phyloP scores from a whole-genome alignment of 2,113 vertebrate species.

The Gavialis gangeticus region DNA sequence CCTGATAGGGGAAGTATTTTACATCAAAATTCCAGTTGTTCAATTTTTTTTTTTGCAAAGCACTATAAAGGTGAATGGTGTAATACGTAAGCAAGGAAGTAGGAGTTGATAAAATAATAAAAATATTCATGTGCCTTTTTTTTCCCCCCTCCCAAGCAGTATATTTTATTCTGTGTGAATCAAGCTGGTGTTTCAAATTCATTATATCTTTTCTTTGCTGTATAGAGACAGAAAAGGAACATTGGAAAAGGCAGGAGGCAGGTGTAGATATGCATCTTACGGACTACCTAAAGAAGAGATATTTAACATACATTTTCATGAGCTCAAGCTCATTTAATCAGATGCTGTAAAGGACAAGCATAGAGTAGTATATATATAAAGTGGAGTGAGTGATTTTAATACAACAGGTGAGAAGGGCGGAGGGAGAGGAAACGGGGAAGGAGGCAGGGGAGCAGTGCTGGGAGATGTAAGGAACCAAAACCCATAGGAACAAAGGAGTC shows the following conservation, averaged over 20 bases:
- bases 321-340: no score
- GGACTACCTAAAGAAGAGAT: no score
- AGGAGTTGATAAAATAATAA: not conserved
- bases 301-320: no score
- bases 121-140: not conserved
- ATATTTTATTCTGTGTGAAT: not conserved
- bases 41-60: conserved; percentile 50
- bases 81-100: not conserved
- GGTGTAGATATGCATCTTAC: no score
- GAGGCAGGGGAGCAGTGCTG: no score
- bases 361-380: no score
- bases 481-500: no score
- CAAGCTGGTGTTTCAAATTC: not conserved
- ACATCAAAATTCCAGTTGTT: conserved; percentile 48
- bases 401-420: no score
- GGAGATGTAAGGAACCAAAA: not conserved
- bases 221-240: not conserved
- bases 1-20: conserved; percentile 4
- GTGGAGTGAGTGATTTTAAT: no score
- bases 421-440: no score
- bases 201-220: not conserved
- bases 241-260: not conserved
- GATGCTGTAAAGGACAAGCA: no score
- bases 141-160: rapidly evolving
- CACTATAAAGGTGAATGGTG: conserved; percentile 49